Base-by-base conservation (phyloP, 2,113 vertebrate genomes). In the Struthio camelus region DNA sequence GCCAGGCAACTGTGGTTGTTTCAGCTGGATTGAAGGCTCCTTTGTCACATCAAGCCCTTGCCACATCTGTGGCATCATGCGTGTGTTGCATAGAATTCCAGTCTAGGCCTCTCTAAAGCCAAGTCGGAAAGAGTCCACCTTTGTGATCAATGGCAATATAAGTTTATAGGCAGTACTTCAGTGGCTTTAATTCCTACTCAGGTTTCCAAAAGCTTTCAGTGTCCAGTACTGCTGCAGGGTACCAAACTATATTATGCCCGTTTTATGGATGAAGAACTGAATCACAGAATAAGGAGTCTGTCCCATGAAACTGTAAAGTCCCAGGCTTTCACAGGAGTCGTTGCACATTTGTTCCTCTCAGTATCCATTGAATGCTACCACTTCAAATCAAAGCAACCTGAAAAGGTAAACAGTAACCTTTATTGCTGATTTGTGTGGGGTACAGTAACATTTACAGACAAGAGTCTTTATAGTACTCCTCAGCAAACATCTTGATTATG, bases 381-480 rank as follows among this genome's bases (percentile, higher is more conserved):
- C 32, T 23, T n/a, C 30, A 48, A 44, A 24, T 32, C 34, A 48
- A 70, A 70, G 32, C 17, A 48, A 46, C 30, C 42, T 48, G 66
- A 69, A 48, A 69, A 30, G 11, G 20, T 50, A 46, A 46, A 70
- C 34, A 70, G 46, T 10, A 44, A 59, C 27, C 28, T 20, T 14
- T 67, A 70, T 48, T 70, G 46, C 32, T 34, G 22, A 25, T 32
- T 70, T 70, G 67, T n/a, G 22, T 59, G 44, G 72, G 32, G 6
- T 15, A 11, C 40, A 75, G 34, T 34, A 66, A 48, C 23, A n/a
- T 59, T 73, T 94, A 50, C 38, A 69, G 19, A 23, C 1, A 34
- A 51, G 3, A 50, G 32, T 27, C 27, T 15, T 42, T 25, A 12
- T 4, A 1, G 0, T 4, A 1, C 6, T 56, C 18, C 18, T 71